phyloP scores from a whole-genome alignment of 1,140 invertebrate genomes.

The Zaprionus davidi region DNA sequence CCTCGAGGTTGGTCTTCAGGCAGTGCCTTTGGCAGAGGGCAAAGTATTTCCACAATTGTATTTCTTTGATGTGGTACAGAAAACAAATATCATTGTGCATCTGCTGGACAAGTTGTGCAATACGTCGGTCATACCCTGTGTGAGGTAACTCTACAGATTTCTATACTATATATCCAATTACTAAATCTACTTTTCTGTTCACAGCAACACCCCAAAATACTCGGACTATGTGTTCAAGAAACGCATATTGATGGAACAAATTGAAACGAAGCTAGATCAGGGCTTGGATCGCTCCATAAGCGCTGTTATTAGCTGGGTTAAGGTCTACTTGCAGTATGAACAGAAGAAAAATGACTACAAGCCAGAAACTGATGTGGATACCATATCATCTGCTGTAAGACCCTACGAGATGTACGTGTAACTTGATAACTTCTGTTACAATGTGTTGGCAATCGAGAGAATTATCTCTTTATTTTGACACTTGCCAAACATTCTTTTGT shows the following conservation, averaged over 20 bases:
- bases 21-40: constrained; percentile 95
- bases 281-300: constrained; percentile 95
- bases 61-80: constrained; percentile 97
- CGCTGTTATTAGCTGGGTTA: constrained; percentile 96
- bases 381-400: constrained; percentile 89
- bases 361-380: constrained; percentile 94
- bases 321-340: constrained; percentile 94
- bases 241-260: constrained; percentile 92
- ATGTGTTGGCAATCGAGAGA: not conserved
- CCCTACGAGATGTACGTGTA: not conserved
- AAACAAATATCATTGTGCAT: constrained; percentile 98
- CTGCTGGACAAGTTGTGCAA: constrained; percentile 97
- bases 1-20: constrained; percentile 95
- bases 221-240: constrained; percentile 95
- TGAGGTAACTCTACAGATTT: constrained; percentile 87
- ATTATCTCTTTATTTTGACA: not conserved
- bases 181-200: constrained; percentile 3
- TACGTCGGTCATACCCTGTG: constrained; percentile 94
- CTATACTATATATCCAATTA: constrained; percentile 6
- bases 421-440: constrained; percentile 4
- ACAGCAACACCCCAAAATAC: constrained; percentile 94
- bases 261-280: constrained; percentile 95
- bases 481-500: not conserved
- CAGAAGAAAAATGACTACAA: constrained; percentile 99
- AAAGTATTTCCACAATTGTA: constrained; percentile 93